Percentiles rank a stretch among this genome's conserved stretches.
Evolutionary conservation across 2,888 invertebrate genomes (phyloP).

Genomic region (Glyphotaelius pellucidus): DNA sequence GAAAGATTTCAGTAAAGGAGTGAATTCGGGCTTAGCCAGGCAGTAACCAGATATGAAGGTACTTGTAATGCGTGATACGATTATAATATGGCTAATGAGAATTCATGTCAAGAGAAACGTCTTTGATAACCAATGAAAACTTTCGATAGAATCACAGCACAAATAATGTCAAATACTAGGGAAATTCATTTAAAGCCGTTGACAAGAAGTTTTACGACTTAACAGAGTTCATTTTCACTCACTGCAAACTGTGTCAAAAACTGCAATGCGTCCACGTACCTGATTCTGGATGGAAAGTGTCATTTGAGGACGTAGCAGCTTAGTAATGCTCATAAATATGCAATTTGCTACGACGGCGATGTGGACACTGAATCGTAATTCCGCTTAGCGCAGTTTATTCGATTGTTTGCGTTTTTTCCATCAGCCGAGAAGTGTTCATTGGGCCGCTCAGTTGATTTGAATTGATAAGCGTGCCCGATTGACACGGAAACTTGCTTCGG

Average conservation of each 20-base stretch:
- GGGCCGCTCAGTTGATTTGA: neutral
- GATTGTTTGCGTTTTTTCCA: neutral
- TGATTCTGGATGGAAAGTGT: neutral
- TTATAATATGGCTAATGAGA: too few relatives aligned
- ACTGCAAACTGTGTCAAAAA: conserved; percentile 1
- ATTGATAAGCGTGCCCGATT: neutral
- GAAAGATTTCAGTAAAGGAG: too few relatives aligned
- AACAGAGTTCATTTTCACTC: too few relatives aligned
- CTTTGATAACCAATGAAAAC: too few relatives aligned
- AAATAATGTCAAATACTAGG: too few relatives aligned
- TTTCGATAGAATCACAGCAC: too few relatives aligned
- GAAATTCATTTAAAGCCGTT: too few relatives aligned
- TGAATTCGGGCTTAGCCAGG: too few relatives aligned
- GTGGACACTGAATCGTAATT: neutral
- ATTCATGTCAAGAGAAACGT: too few relatives aligned
- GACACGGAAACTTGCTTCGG: neutral
- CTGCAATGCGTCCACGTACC: neutral
- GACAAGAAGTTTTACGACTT: too few relatives aligned
- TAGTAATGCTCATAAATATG: neutral
- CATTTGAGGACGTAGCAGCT: neutral
- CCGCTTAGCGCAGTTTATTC: neutral
- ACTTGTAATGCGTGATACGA: too few relatives aligned
- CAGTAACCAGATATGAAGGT: too few relatives aligned
- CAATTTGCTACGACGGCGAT: neutral
- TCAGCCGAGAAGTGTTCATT: neutral